Evolutionary conservation across 2,113 vertebrate species (phyloP).

Genomic region (Vanacampus margaritifer): DNA sequence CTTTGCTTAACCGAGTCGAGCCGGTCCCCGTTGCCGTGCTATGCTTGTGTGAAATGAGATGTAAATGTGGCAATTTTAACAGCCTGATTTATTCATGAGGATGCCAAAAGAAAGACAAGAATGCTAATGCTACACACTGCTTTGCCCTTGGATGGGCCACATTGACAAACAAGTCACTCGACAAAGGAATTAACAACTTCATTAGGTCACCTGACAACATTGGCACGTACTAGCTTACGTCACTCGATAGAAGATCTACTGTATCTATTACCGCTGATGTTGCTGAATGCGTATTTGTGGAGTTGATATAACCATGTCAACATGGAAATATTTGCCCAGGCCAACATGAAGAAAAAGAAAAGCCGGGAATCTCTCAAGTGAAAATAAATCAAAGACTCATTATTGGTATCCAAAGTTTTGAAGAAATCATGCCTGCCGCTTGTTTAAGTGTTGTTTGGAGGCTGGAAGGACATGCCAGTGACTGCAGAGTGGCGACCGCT

Average conservation of each 20-base stretch:
- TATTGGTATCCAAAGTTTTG: slow-evolving; percentile 23
- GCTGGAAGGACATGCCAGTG: slow-evolving; percentile 17
- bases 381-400: slow-evolving; percentile 33
- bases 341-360: slow-evolving; percentile 7
- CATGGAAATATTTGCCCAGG: not conserved
- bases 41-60: slow-evolving; percentile 65
- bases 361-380: not conserved
- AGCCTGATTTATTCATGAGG: slow-evolving; percentile 67
- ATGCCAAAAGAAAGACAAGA: slow-evolving; percentile 54
- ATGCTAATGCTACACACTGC: slow-evolving; percentile 57
- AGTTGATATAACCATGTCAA: not conserved
- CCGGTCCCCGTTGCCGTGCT: slow-evolving; percentile 24
- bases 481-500: slow-evolving; percentile 27
- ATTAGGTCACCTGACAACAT: slow-evolving; percentile 61
- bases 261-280: not conserved
- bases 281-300: not conserved
- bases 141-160: slow-evolving; percentile 62
- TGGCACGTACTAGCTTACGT: slow-evolving; percentile 20
- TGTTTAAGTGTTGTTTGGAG: slow-evolving; percentile 47
- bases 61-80: slow-evolving; percentile 64
- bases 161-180: slow-evolving; percentile 63
- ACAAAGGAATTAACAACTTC: slow-evolving; percentile 64
- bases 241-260: slow-evolving; percentile 12
- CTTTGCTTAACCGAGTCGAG: slow-evolving; percentile 31
- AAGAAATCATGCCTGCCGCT: slow-evolving; percentile 42